Conservation (phyloP, 2,888 invertebrate species). For the Stenchaetothrips biformis region DNA sequence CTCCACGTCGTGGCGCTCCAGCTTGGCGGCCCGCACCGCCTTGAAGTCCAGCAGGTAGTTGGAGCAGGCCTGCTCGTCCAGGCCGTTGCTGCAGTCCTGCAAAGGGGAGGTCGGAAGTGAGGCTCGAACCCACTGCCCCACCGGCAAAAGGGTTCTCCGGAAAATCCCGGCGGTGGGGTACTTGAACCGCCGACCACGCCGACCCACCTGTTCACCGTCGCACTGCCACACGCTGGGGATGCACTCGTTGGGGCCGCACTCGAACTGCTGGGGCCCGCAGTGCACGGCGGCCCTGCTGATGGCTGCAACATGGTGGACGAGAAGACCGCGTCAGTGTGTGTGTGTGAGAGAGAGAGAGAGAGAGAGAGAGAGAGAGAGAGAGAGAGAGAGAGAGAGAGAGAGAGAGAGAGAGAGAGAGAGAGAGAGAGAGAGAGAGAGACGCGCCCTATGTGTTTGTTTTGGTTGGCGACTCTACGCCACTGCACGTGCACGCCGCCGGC, state of each 20-base stretch:
- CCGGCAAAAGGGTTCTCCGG: background rate
- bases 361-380: no score
- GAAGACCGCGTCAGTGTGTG: background rate
- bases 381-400: no score
- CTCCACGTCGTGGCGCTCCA: slow-evolving; percentile 52
- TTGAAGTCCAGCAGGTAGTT: slow-evolving; percentile 49
- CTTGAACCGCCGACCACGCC: background rate
- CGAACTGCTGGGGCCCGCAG: slow-evolving; percentile 37
- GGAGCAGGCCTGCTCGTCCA: slow-evolving; percentile 53
- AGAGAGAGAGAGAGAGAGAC: no score
- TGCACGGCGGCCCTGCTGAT: slow-evolving; percentile 31
- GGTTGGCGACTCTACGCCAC: no score
- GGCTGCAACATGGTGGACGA: background rate
- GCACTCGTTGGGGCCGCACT: slow-evolving; percentile 47
- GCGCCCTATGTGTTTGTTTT: no score
- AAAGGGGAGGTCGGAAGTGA: background rate
- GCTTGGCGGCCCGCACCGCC: slow-evolving; percentile 45
- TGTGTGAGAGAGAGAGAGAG: no score
- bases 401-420: no score
- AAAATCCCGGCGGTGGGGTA: background rate
- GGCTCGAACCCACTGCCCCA: background rate
- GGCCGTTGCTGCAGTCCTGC: slow-evolving; percentile 56
- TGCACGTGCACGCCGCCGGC: no score
- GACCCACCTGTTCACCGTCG: slow-evolving; percentile 51
- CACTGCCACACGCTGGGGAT: slow-evolving; percentile 54